Base-by-base conservation (phyloP, 2,888 invertebrate genomes). In the Aleiodes alternator region DNA sequence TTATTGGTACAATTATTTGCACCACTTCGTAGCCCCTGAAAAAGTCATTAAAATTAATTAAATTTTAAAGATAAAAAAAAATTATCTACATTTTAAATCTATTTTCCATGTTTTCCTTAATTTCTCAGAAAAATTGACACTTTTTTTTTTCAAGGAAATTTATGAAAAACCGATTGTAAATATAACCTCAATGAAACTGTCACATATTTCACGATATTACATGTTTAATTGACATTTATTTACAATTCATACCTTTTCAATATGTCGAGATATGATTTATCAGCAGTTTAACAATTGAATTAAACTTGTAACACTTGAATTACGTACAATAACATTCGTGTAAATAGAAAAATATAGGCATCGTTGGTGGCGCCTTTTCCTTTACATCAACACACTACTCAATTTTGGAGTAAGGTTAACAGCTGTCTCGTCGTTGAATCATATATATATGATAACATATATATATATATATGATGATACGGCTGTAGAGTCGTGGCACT, bases 161-260 rank as follows among this genome's bases (percentile, higher is more conserved):
- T 16, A 9, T 38, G 8, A 16, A 48, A n/a, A 29, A 29, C 4
- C 29, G 31, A 69, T 16, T 61, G 43, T 70, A 74, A 74, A 74
- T 69, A 74, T 74, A 74, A 74, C 74, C 74, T 74, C 61, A 23
- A 57, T 59, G 6, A 3, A 7, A 16, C 48, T 29, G 64, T 64
- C 43, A 64, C 64, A 43, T 64, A 64, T 64, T 64, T 64, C 23
- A 16, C 3, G 1, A 8, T 2, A 7, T 11, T 4, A 8, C 34
- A 43, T 23, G 29, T 14, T 16, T 3, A 38, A 64, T 16, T 48
- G 9, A 43, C 3, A 9, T 11, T 9, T 43, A 43, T 43, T 43
- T 38, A 38, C 38, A 38, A 8, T 43, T 43, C 43, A 43, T 43
- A 43, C 43, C 43, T 43, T 43, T 0, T 43, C 43, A 43, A 9